Evolutionary conservation across 2,113 vertebrate species (phyloP).

Genomic region (Macroglossus sobrinus): DNA sequence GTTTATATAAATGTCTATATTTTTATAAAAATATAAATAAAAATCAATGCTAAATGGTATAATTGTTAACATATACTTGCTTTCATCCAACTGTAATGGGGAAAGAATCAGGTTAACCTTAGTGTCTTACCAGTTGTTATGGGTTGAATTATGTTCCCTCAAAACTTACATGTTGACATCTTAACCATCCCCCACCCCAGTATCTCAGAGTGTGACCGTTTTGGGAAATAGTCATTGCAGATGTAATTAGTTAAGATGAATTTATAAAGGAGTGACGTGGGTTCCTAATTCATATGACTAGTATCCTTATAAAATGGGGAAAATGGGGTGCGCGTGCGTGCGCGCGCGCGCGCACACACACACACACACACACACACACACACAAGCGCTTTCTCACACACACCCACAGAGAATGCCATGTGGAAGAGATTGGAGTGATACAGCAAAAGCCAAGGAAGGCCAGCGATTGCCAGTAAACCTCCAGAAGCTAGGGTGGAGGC

Average conservation of each 20-base stretch:
- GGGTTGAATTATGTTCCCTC: neutral
- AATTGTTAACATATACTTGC: neutral
- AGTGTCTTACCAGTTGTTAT: neutral
- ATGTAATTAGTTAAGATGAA: neutral
- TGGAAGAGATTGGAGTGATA: neutral
- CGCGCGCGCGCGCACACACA: no score
- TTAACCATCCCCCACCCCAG: neutral
- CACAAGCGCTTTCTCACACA: no score
- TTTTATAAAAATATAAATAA: neutral
- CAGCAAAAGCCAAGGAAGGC: neutral
- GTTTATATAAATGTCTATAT: no score
- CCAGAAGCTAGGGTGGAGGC: neutral
- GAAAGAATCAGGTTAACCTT: neutral
- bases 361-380: accelerated
- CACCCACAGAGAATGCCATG: neutral
- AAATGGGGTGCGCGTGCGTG: no score
- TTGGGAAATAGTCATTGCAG: neutral
- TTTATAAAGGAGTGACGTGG: neutral
- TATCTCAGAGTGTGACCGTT: neutral
- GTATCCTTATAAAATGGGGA: neutral
- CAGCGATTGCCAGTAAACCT: neutral
- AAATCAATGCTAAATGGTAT: neutral
- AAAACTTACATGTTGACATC: neutral
- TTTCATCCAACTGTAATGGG: neutral
- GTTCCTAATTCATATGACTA: neutral